Base-by-base conservation (phyloP, 2,113 vertebrate species). In the Pyrgilauda ruficollis region DNA sequence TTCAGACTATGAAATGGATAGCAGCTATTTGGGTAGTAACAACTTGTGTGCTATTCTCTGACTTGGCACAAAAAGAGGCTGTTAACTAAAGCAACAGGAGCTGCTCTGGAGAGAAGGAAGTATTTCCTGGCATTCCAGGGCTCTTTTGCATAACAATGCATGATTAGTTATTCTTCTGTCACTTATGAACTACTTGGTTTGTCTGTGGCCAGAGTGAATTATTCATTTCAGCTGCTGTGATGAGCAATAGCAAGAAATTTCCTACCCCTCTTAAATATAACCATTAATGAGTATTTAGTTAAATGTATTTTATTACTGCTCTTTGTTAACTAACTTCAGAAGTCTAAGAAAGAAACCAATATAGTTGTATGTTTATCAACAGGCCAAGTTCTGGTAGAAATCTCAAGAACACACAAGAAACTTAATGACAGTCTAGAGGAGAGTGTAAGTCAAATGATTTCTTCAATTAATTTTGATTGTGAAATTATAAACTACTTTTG, bases 351-450 rank as follows among this genome's bases (percentile, higher is more conserved):
- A 74, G 16, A 94, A 91, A 93, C 44, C 31, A 80, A 68, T 39
- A 16, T 1, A 11, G 9, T 22, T 95, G 4, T 70, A 16, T 91
- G 31, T 97, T 84, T 96, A 47, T 96, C 93, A 78, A 77, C 96
- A 99, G 99, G 99, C 53, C 98, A 98, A 56, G 99, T 99, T 90
- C 98, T 99, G 52, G 97, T 99, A 97, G 99, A 99, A 94, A 99
- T 99, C 76, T 98, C 99, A 26, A 99, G 97, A 66, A 97, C 98
- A 15, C 99, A 99, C 94, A 99, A 98, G 97, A 99, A 98, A 96
- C 97, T 99, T 73, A 98, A 99, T n/a, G 97, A 97, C 90, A 99
- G 98, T 75, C 93, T 99, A 76, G 99, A 99, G 41, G 98, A 99
- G 93, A 99, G 98, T 30, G 99, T 99, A 98, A 96, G 99, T 98